A percentile compares a stretch with the other conserved stretches of the same genome.
Evolutionary conservation across 92 coral and sea anemone genomes (phyloP).

Genomic region (Chrysogorgia sp.): DNA sequence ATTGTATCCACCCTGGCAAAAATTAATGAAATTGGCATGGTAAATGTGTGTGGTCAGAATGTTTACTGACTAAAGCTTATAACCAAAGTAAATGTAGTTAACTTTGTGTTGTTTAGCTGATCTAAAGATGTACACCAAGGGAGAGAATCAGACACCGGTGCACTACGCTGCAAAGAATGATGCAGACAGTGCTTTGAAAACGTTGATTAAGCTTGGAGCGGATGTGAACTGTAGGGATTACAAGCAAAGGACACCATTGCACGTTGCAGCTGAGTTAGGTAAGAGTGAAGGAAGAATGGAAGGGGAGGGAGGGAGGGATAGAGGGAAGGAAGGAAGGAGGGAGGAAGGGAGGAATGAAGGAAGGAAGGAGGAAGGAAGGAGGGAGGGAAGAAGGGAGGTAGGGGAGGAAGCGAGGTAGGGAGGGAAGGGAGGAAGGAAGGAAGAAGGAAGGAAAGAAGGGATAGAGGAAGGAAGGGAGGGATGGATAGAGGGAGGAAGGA

Average conservation of each 20-base stretch:
- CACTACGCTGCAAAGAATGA: conserved; percentile 99
- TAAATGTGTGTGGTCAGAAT: no score
- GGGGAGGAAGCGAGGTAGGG: no score
- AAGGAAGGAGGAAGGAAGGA: no score
- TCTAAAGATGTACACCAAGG: conserved; percentile 72
- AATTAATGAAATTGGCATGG: no score
- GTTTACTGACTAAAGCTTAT: no score
- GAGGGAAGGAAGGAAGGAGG: no score
- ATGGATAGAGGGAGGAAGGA: not conserved
- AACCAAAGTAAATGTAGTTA: no score
- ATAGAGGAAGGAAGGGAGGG: not conserved
- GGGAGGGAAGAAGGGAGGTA: no score
- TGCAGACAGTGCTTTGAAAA: conserved; percentile 79
- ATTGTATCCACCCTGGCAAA: no score
- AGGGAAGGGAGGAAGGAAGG: no score
- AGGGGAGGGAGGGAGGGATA: not conserved
- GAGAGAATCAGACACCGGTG: conserved; percentile 83
- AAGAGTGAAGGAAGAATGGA: not conserved
- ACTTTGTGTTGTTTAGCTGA: conserved; percentile 58
- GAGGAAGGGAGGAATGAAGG: no score
- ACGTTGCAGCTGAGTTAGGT: conserved; percentile 98
- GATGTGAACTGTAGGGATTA: conserved; percentile 77
- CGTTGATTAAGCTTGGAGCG: conserved; percentile 83
- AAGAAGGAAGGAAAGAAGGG: not conserved
- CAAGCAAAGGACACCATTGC: conserved; percentile 88